Percentiles rank a stretch among this genome's conserved stretches.
These are phyloP conservation scores for Agrilus planipennis DNA, from an alignment of 1,140 invertebrate species.

Conservation along the genomic window DNA sequence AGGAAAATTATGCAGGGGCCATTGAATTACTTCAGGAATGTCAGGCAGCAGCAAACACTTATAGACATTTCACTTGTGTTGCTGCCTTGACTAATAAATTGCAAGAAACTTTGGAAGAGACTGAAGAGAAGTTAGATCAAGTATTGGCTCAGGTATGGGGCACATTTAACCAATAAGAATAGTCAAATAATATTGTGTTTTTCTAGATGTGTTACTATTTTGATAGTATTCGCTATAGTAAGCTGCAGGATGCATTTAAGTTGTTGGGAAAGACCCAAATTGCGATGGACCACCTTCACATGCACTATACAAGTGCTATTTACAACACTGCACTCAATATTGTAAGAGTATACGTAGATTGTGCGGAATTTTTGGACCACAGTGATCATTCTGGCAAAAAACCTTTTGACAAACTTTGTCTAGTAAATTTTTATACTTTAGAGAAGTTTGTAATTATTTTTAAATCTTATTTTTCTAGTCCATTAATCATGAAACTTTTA, in stretches of 20 bases:
- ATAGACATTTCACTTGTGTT: constrained; percentile 77
- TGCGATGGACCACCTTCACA: constrained; percentile 77
- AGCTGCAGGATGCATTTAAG: constrained; percentile 76
- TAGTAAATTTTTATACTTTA: constrained; percentile 30
- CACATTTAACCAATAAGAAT: not conserved
- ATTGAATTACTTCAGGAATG: constrained; percentile 81
- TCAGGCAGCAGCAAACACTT: constrained; percentile 67
- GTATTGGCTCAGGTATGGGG: constrained; percentile 63
- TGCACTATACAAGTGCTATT: constrained; percentile 90
- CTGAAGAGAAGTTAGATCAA: constrained; percentile 83
- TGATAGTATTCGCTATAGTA: constrained; percentile 56
- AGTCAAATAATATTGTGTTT: not conserved
- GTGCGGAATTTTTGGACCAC: constrained; percentile 16
- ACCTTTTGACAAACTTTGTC: constrained; percentile 69
- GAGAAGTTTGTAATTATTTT: constrained; percentile 7
- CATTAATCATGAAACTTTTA: constrained; percentile 63
- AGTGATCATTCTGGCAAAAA: constrained; percentile 42
- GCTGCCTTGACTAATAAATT: constrained; percentile 74
- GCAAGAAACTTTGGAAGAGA: constrained; percentile 82
- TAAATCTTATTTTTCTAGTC: constrained; percentile 37
- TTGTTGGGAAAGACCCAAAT: constrained; percentile 77
- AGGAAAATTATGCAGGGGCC: constrained; percentile 80
- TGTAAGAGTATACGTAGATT: constrained; percentile 53
- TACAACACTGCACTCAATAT: constrained; percentile 77
- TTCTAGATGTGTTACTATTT: constrained; percentile 57